Evolutionary conservation across 2,888 invertebrate species (phyloP), one percentile per base, ranked within the genome.

Genomic region (Dasypogon diadema): DNA sequence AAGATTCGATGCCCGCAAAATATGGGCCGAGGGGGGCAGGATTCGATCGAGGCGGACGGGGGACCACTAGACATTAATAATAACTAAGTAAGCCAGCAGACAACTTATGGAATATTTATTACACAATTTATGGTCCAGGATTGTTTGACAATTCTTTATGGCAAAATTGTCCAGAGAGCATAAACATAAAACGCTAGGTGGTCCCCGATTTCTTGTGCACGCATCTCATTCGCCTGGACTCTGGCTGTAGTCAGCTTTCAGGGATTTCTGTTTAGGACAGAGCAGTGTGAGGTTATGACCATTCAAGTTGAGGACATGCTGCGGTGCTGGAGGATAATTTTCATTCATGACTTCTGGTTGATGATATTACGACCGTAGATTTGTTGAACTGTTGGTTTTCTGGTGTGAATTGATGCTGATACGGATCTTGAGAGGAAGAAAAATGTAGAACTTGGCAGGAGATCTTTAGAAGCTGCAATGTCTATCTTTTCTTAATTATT

Each of bases 71-170:
- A 78, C 79, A 79, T 79, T 79, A 79, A 79, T 79, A 79, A 79
- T 79, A 79, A 78, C 79, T 78, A 79, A 79, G 79, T 79, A 78
- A 79, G 79, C 79, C 78, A 78, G 78, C 76, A 79, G 79, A 79
- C 78, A 74, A 68, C 74, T 76, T 74, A 74, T 76, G 70, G 76
- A 76, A 79, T 80, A 79, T 80, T 80, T 80, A 80, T 80, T 80
- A 79, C 78, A 78, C 76, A 80, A 80, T 80, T 80, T 80, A 80
- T 80, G 80, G 77, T 79, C 78, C 65, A 75, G 79, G 78, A 80
- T 79, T 80, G 79, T 80, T 80, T 79, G 80, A 80, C 80, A 80
- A 80, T 80, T 80, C 80, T 79, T 80, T 79, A 80, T 79, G 79
- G 78, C 77, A 77, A 79, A 79, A 79, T 79, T 79, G 79, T 79